Evolutionary conservation across 2,888 invertebrate genomes (phyloP).

Genomic region (Drymonia ruficornis): DNA sequence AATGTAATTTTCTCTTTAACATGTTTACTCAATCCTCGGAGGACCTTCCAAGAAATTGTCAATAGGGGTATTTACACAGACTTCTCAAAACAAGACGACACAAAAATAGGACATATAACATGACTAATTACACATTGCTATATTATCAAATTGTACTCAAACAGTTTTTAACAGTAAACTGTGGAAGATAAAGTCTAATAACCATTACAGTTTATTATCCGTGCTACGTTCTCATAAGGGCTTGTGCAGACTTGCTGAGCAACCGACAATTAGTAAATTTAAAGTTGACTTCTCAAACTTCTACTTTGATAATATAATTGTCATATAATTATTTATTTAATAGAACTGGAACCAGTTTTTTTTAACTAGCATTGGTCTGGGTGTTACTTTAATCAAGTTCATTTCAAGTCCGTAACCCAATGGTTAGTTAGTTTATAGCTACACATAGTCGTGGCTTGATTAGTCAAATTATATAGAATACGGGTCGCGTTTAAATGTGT

Average conservation of each 20-base stretch:
- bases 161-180: slow-evolving; percentile 14
- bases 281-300: no score
- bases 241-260: neutral
- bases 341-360: no score
- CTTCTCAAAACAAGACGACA: neutral
- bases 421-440: no score
- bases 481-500: no score
- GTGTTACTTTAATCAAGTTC: no score
- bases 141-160: slow-evolving; percentile 22
- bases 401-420: no score
- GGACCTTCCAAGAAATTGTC: neutral
- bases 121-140: slow-evolving; percentile 28
- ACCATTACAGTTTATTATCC: neutral
- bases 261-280: no score
- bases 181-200: neutral
- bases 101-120: neutral
- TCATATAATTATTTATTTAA: no score
- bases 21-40: neutral
- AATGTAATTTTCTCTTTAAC: neutral
- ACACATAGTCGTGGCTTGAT: no score
- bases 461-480: no score
- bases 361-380: no score
- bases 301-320: no score
- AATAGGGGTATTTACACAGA: neutral
- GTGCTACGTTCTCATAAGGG: neutral